Base-by-base conservation (phyloP, 2,888 invertebrate genomes). In the Apamea monoglypha region DNA sequence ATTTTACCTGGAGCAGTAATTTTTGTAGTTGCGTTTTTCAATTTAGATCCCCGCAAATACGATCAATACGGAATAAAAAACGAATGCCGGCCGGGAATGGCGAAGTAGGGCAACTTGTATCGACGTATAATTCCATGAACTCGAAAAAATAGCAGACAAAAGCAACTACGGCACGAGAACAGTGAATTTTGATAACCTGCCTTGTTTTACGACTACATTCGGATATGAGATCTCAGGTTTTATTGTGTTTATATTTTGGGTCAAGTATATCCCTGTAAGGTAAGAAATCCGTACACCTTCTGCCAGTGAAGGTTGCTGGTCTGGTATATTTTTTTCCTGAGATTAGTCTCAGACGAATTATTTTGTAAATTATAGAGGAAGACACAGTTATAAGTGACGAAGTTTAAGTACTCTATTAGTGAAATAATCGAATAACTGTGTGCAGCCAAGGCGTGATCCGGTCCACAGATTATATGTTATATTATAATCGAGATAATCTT, bases 401-500 rank as follows among this genome's bases (percentile, higher is more conserved):
- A 25, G 44, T 83, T 77, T 40, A 63, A 44, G 50, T 36, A 18
- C 44, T 21, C 61, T 71, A 59, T 64, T 71, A 66, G 32, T 81
- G 50, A 67, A 84, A 80, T 73, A 82, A 85, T 59, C 29, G 59
- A 73, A 85, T 86, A 78, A 77, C 73, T 84, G 82, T 79, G 79
- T 75, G 82, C 77, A 87, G 40, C 47, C 72, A 78, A 85, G 84
- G 67, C 50, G 72, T 50, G 72, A 76, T 74, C 69, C 70, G 73
- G 76, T 80, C 75, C 66, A 66, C 66, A 81, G 86, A 88, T 90
- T 87, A 14, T 59, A n/a, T 56, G 56, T 56, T 56, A 56, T 56
- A 56, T 12, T n/a, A 59, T 83, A 81, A 83, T 85, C 71, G 81
- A 91, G 90, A 92, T 92, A 89, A 91, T 92, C 90, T 87, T 91